These are phyloP conservation scores for Darevskia nairensis DNA, from an alignment of 2,797 vertebrate species.

Conservation along the genomic window DNA sequence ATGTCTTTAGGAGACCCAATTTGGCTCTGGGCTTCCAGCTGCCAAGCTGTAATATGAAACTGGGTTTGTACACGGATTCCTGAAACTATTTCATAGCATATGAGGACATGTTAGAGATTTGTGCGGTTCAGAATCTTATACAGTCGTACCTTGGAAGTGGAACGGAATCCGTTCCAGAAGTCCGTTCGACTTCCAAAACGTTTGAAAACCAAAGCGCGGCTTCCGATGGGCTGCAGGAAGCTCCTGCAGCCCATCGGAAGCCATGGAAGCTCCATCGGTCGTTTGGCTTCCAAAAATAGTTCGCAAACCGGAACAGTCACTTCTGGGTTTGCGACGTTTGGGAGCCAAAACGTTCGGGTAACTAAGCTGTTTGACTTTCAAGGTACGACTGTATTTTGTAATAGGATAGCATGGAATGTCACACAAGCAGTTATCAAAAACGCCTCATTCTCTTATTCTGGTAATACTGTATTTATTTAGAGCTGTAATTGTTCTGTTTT, in stretches of 20 bases:
- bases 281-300: too few species aligned
- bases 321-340: too few species aligned
- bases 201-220: too few species aligned
- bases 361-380: accelerated
- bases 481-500: background rate
- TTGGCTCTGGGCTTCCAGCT: background rate
- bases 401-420: background rate
- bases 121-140: background rate
- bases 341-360: too few species aligned
- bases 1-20: background rate
- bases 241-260: too few species aligned
- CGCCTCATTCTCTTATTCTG: background rate
- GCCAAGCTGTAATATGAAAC: background rate
- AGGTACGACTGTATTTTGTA: background rate
- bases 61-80: too few species aligned
- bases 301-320: too few species aligned
- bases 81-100: background rate
- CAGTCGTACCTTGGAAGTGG: too few species aligned
- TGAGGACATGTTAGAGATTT: background rate
- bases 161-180: too few species aligned
- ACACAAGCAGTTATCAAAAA: background rate
- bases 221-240: too few species aligned
- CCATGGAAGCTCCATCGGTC: too few species aligned
- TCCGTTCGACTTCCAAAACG: too few species aligned
- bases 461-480: background rate